phyloP scores from a whole-genome alignment of 2,797 vertebrate genomes.

The Ceryle rudis region DNA sequence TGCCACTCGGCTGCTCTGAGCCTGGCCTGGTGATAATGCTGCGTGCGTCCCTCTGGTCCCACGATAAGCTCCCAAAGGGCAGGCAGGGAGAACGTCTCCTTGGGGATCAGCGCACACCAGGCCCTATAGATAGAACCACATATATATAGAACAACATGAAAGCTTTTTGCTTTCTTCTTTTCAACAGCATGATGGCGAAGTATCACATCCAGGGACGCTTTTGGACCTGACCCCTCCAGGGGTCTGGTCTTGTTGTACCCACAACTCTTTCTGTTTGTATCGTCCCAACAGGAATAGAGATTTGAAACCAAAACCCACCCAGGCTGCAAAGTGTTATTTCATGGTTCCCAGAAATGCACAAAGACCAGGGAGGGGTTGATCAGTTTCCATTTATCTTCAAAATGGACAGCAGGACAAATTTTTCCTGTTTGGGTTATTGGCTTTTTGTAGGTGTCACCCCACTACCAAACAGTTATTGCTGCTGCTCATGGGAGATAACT shows the following conservation, averaged over 20 bases:
- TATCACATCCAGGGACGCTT: not conserved
- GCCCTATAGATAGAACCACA: slow-evolving; percentile 51
- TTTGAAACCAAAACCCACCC: not conserved
- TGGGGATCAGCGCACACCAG: slow-evolving; percentile 74
- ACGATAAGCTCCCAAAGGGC: slow-evolving; percentile 91
- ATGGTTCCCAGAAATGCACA: not conserved
- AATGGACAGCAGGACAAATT: not conserved
- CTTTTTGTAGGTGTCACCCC: not conserved
- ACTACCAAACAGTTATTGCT: not conserved
- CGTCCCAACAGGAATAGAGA: not conserved
- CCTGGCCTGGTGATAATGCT: slow-evolving; percentile 83
- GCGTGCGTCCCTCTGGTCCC: slow-evolving; percentile 83
- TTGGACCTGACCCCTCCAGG: slow-evolving; percentile 24
- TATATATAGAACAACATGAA: slow-evolving; percentile 80
- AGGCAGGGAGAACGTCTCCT: slow-evolving; percentile 84
- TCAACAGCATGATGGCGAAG: slow-evolving; percentile 18
- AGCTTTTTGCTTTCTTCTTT: slow-evolving; percentile 61
- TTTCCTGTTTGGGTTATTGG: not conserved
- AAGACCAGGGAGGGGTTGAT: rapidly evolving
- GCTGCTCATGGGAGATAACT: slow-evolving; percentile 40
- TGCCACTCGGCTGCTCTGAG: slow-evolving; percentile 68
- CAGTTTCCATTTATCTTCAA: not conserved
- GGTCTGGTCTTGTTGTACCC: not conserved
- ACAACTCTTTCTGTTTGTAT: not conserved
- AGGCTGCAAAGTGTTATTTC: not conserved